Evolutionary conservation across 1,140 invertebrate species (phyloP).

Genomic region (Heterodera carotae): DNA sequence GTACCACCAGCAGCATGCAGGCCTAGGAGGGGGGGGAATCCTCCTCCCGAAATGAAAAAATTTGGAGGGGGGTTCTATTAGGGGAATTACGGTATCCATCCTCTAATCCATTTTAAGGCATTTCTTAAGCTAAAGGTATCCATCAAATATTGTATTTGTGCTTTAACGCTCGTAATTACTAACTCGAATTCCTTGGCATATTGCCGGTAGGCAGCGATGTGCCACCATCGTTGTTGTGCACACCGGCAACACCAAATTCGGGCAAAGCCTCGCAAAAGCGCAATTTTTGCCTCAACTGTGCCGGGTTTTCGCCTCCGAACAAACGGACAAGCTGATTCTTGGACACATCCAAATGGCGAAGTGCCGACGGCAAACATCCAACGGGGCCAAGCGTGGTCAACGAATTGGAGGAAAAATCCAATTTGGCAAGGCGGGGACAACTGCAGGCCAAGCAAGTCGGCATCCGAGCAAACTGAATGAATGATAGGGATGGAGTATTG

Average conservation of each 20-base stretch:
- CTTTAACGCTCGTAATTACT: background rate
- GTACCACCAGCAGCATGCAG: no score
- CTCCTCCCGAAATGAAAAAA: no score
- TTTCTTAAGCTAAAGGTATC: no score
- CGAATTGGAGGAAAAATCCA: slow-evolving; percentile 87
- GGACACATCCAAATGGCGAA: slow-evolving; percentile 88
- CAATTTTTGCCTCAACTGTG: slow-evolving; percentile 72
- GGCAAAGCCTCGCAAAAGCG: slow-evolving; percentile 44
- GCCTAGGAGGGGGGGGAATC: no score
- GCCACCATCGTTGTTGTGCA: background rate
- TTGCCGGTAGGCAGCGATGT: background rate
- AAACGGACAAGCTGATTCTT: slow-evolving; percentile 81
- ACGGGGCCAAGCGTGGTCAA: slow-evolving; percentile 78
- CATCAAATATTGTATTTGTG: slow-evolving; percentile 24
- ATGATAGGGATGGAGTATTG: no score
- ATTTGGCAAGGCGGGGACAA: slow-evolving; percentile 79
- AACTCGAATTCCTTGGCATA: slow-evolving; percentile 15
- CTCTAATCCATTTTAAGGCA: no score
- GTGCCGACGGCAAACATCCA: slow-evolving; percentile 80
- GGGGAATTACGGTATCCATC: no score
- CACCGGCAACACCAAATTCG: background rate
- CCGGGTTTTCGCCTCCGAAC: slow-evolving; percentile 5
- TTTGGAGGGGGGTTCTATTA: no score
- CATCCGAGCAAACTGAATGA: slow-evolving; percentile 67
- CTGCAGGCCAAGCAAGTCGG: slow-evolving; percentile 85